Percentiles rank a stretch among this genome's conserved stretches.
phyloP scores from a whole-genome alignment of 2,888 invertebrate genomes.

The Zhuqinia jingwanae region DNA sequence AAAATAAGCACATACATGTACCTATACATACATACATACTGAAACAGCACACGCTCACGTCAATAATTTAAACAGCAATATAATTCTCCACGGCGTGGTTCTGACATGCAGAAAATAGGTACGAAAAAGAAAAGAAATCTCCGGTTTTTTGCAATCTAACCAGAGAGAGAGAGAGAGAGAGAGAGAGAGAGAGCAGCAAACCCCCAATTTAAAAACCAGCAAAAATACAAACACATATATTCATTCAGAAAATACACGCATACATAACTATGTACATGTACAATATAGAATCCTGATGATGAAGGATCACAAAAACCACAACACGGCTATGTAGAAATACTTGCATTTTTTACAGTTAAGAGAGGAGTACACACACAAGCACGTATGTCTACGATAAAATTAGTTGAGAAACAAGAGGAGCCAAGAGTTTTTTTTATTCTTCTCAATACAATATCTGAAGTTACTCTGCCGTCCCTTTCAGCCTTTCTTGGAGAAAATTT shows the following conservation, averaged over 20 bases:
- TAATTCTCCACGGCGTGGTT: constrained; percentile 58
- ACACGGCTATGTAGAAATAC: background rate
- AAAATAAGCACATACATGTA: no score
- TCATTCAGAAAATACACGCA: no score
- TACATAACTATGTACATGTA: background rate
- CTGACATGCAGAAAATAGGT: constrained; percentile 55
- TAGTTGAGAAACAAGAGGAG: background rate
- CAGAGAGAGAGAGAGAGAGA: no score
- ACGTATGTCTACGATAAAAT: no score
- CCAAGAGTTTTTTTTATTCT: no score
- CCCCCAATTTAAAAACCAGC: background rate
- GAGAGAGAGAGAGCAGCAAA: background rate
- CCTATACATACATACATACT: background rate
- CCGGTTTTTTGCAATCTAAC: constrained; percentile 18
- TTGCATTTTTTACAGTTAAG: background rate
- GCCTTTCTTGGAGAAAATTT: constrained; percentile 62
- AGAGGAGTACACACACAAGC: background rate
- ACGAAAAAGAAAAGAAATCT: constrained; percentile 22
- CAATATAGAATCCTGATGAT: background rate
- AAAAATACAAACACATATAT: background rate
- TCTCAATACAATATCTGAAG: no score
- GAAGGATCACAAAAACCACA: background rate
- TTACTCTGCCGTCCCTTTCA: no score
- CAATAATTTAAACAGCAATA: constrained; percentile 59
- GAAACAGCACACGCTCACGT: constrained; percentile 24